A percentile compares a stretch with the other conserved stretches of the same genome.
Conservation (phyloP, 1,140 invertebrate genomes). For the Halictus rubicundus region DNA sequence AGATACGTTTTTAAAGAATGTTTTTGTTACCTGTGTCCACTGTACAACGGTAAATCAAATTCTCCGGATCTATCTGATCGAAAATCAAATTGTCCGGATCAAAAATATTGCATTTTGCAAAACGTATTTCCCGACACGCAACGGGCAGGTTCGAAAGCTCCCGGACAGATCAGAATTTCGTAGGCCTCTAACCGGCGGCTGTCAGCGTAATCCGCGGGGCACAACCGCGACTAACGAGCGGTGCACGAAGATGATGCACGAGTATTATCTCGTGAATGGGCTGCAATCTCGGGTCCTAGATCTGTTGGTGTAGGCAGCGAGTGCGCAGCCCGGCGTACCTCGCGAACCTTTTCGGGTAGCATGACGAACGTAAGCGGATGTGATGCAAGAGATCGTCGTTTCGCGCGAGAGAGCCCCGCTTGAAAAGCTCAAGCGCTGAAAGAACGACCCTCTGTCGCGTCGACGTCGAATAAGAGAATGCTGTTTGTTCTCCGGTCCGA, state of each 20-base stretch:
- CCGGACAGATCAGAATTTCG: conserved; percentile 10
- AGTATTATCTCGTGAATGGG: conserved; percentile 55
- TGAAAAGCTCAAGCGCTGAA: conserved; percentile 26
- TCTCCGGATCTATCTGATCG: no score
- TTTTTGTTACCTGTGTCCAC: no score
- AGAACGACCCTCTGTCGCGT: conserved; percentile 13
- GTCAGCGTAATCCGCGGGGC: conserved; percentile 41
- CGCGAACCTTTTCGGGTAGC: conserved; percentile 37
- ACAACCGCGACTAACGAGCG: conserved; percentile 50
- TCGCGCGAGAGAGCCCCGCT: background rate
- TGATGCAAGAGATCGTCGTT: conserved; percentile 43
- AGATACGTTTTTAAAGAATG: no score
- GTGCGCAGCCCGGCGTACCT: conserved; percentile 40
- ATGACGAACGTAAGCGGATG: conserved; percentile 42
- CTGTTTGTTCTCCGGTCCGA: background rate
- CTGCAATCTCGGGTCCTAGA: conserved; percentile 50
- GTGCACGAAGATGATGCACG: conserved; percentile 48
- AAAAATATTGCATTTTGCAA: no score
- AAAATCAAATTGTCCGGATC: no score
- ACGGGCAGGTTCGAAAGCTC: no score
- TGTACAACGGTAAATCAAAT: no score
- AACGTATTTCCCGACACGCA: no score
- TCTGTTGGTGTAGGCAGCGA: conserved; percentile 38
- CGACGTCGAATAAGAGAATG: background rate
- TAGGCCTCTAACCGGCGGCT: conserved; percentile 14